Percentiles rank a stretch among this genome's conserved stretches.
These are phyloP conservation scores for Ara ararauna DNA, from an alignment of 2,797 vertebrate species.

Conservation along the genomic window DNA sequence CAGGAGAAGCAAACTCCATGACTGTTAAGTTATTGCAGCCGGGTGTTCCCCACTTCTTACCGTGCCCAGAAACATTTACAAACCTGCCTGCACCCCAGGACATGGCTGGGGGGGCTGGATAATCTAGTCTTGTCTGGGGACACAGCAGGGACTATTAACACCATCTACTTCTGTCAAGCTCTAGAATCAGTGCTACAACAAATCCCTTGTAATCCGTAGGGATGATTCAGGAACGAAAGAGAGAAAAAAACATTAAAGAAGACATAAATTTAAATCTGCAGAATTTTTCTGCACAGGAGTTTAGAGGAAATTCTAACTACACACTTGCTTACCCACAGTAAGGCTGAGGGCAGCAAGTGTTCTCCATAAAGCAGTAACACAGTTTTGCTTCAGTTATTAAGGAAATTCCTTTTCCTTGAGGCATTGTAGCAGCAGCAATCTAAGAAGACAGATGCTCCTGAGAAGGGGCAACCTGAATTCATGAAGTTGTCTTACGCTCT, in stretches of 20 bases:
- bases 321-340: neutral
- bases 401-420: constrained; percentile 12
- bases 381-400: neutral
- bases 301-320: neutral
- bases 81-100: neutral
- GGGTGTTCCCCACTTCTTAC: neutral
- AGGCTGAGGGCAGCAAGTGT: neutral
- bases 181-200: neutral
- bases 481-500: neutral
- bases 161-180: neutral
- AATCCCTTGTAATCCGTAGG: neutral
- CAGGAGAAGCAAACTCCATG: neutral
- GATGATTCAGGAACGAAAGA: neutral
- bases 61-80: neutral
- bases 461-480: neutral
- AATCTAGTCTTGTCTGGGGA: neutral
- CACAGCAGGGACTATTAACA: neutral
- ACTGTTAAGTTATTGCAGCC: neutral
- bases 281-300: neutral
- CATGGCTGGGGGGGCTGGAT: rapidly evolving
- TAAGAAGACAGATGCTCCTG: neutral
- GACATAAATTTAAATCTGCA: neutral
- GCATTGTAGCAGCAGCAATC: neutral
- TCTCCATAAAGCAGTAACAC: neutral
- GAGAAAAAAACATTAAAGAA: neutral